Evolutionary conservation across 2,888 invertebrate species (phyloP).

Genomic region (Microplitis deprimator): DNA sequence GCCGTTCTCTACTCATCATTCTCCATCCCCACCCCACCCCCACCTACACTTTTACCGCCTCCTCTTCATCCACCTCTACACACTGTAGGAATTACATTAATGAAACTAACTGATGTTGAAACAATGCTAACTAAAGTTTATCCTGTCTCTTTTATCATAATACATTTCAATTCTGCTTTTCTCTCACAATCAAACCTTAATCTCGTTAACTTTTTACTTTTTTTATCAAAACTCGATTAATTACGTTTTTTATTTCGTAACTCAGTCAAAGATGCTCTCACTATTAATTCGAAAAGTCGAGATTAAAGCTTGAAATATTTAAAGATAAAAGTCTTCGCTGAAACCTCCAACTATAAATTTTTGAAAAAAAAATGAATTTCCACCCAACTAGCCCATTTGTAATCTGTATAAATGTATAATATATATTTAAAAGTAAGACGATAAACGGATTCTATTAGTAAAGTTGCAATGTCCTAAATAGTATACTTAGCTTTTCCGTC

Average conservation of each 20-base stretch:
- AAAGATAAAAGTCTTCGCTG: too few species aligned
- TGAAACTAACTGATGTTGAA: conserved; percentile 61
- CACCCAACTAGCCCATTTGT: too few species aligned
- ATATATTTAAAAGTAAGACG: too few species aligned
- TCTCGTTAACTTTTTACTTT: background rate
- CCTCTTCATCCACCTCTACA: background rate
- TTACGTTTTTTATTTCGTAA: background rate
- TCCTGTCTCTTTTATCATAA: conserved; percentile 29
- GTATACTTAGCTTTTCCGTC: too few species aligned
- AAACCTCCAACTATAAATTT: too few species aligned
- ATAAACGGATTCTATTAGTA: too few species aligned
- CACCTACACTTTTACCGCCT: background rate
- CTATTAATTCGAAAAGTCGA: too few species aligned
- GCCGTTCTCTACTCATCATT: background rate
- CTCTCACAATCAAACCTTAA: conserved; percentile 11
- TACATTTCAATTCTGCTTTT: background rate
- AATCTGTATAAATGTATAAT: too few species aligned
- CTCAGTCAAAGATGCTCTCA: too few species aligned
- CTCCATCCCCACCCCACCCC: background rate
- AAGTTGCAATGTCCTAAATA: too few species aligned
- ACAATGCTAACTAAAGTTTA: conserved; percentile 53
- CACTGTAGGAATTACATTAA: conserved; percentile 61
- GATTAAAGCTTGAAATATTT: too few species aligned
- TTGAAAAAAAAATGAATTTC: too few species aligned
- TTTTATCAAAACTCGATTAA: background rate